Conservation (phyloP, 2,888 invertebrate species). For the Trissolcus japonicus region DNA sequence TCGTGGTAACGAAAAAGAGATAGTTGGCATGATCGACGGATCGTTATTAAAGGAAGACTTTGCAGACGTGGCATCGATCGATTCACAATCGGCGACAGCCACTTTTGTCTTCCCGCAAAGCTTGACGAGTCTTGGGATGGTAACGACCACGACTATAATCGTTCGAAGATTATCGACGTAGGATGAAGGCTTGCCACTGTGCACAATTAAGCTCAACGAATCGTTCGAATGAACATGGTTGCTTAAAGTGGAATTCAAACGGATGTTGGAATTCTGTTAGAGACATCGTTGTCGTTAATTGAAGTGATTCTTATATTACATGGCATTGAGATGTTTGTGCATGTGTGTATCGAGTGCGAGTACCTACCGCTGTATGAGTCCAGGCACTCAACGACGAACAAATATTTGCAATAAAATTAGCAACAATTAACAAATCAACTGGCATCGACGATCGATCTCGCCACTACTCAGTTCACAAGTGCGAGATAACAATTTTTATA, state of each 20-base stretch:
- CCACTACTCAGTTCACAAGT: no score
- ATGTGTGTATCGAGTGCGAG: constrained; percentile 24
- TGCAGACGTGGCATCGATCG: constrained; percentile 65
- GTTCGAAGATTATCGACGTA: constrained; percentile 63
- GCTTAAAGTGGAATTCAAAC: constrained; percentile 56
- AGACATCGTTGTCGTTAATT: constrained; percentile 54
- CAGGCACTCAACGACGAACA: neutral
- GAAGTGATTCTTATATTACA: constrained; percentile 51
- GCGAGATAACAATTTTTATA: no score
- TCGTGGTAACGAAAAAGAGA: constrained; percentile 67
- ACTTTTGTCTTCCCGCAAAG: constrained; percentile 65
- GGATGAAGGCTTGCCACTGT: constrained; percentile 47
- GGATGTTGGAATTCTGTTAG: constrained; percentile 52
- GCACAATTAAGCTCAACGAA: constrained; percentile 56
- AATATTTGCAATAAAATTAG: constrained; percentile 46
- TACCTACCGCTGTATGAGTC: no score
- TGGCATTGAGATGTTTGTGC: constrained; percentile 37
- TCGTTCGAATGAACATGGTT: constrained; percentile 53
- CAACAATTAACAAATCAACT: constrained; percentile 23
- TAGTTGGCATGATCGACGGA: constrained; percentile 70
- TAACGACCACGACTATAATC: constrained; percentile 60
- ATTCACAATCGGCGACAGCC: constrained; percentile 68
- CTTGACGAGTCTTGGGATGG: constrained; percentile 63
- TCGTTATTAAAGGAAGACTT: constrained; percentile 66
- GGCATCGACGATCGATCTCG: no score